Evolutionary conservation across 2,888 invertebrate species (phyloP).

Genomic region (Lucinisca nassula): DNA sequence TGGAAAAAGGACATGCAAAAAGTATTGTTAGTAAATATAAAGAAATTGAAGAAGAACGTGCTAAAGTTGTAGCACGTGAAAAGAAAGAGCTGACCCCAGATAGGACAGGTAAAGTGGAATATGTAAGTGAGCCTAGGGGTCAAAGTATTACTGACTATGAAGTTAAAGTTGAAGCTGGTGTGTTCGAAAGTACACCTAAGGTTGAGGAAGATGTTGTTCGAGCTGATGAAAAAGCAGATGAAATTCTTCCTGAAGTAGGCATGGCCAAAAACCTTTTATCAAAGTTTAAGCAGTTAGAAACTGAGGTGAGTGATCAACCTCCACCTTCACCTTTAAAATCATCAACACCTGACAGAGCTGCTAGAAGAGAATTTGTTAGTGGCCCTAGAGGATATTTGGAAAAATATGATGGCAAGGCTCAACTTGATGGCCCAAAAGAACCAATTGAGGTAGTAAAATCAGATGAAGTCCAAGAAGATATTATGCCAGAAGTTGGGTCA

Average conservation of each 20-base stretch:
- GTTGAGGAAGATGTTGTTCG: conserved; percentile 77
- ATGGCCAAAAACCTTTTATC: conserved; percentile 79
- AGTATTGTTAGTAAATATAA: conserved; percentile 95
- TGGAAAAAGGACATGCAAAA: conserved; percentile 93
- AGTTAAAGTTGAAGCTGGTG: conserved; percentile 78
- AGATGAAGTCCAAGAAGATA: conserved; percentile 65
- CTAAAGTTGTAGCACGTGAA: conserved; percentile 41
- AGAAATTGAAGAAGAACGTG: conserved; percentile 90
- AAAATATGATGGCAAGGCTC: conserved; percentile 77
- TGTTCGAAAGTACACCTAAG: conserved; percentile 81
- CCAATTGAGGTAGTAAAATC: conserved; percentile 71
- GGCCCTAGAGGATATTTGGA: conserved; percentile 76
- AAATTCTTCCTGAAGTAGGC: conserved; percentile 79
- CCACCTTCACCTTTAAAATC: conserved; percentile 78
- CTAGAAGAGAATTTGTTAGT: conserved; percentile 79
- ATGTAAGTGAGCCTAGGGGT: conserved; percentile 82
- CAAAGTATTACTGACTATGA: conserved; percentile 76
- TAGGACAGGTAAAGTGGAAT: conserved; percentile 78
- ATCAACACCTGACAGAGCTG: conserved; percentile 77
- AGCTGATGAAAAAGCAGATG: conserved; percentile 75
- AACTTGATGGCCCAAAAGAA: conserved; percentile 73
- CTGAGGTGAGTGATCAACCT: conserved; percentile 70
- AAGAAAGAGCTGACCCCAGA: conserved; percentile 82
- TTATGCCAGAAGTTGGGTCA: conserved; percentile 72
- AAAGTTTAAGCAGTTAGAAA: conserved; percentile 80